Percentiles rank a stretch among this genome's conserved stretches.
Conservation (phyloP, 2,113 vertebrate species). For the Morone saxatilis region DNA sequence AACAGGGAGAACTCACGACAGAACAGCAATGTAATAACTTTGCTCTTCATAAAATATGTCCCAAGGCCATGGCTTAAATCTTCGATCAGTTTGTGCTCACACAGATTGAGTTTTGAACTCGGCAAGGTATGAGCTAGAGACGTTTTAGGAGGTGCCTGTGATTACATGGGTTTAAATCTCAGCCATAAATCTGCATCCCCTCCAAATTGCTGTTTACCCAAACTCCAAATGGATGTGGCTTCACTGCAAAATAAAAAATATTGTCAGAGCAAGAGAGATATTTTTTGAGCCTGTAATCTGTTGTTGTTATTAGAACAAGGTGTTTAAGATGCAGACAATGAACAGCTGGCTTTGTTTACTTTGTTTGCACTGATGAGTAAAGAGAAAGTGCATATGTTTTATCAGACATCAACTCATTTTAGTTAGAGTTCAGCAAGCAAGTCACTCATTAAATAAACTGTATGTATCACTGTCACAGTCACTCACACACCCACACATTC, state of each 20-base stretch:
- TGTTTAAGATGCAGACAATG: conserved; percentile 17
- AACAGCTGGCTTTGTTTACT: not conserved
- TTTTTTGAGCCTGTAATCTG: not conserved
- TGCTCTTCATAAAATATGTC: conserved; percentile 63
- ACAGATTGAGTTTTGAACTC: conserved; percentile 52
- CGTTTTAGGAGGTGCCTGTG: conserved; percentile 40
- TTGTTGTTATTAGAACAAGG: conserved; percentile 5
- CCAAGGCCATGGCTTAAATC: conserved; percentile 57
- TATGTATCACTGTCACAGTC: not conserved
- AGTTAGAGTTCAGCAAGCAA: not conserved
- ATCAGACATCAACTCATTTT: conserved; percentile 14
- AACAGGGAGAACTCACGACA: conserved; percentile 44
- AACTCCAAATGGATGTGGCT: conserved; percentile 13
- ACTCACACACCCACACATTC: not conserved
- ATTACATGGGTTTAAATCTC: conserved; percentile 38
- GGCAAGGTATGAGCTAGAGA: conserved; percentile 39
- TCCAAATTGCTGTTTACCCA: conserved; percentile 26
- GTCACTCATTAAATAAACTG: conserved; percentile 1
- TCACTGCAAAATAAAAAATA: not conserved
- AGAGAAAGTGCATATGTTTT: not conserved
- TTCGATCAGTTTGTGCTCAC: conserved; percentile 35
- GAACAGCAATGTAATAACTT: conserved; percentile 67
- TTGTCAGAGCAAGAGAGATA: not conserved
- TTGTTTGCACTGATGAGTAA: conserved; percentile 4
- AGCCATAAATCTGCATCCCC: conserved; percentile 21